A percentile compares a stretch with the other conserved stretches of the same genome.
Conservation (phyloP, 2,888 invertebrate species). For the Chymomyza fuscimana region DNA sequence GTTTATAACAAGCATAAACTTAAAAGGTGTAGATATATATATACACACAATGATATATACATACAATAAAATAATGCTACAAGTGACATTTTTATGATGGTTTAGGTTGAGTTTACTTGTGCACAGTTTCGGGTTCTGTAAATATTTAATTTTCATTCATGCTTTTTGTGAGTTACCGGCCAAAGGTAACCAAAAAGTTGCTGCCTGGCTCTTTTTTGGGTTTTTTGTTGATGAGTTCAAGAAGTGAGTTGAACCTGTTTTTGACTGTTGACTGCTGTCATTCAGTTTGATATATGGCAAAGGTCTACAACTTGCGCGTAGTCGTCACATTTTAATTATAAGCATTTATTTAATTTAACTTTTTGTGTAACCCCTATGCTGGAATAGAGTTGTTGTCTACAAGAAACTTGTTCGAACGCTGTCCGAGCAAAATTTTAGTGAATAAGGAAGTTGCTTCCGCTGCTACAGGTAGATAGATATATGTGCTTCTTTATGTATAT, state of each 20-base stretch:
- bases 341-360: slow-evolving; percentile 14
- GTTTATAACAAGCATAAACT: slow-evolving; percentile 4
- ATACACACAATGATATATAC: background rate
- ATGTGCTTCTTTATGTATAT: background rate
- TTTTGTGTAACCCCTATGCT: background rate
- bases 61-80: slow-evolving; percentile 16
- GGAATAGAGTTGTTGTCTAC: background rate
- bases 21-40: background rate
- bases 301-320: background rate
- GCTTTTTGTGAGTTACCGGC: slow-evolving; percentile 19
- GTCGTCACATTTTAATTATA: slow-evolving; percentile 40
- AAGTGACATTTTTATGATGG: slow-evolving; percentile 55
- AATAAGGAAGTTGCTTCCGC: slow-evolving; percentile 34
- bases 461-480: slow-evolving; percentile 2
- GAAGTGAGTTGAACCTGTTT: slow-evolving; percentile 29
- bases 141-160: slow-evolving; percentile 59
- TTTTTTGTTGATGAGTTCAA: slow-evolving; percentile 17
- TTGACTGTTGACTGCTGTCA: slow-evolving; percentile 27
- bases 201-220: background rate
- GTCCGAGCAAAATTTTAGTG: background rate
- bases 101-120: background rate
- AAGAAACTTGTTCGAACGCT: background rate
- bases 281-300: slow-evolving; percentile 12
- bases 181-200: slow-evolving; percentile 17
- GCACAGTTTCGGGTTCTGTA: slow-evolving; percentile 14